These are phyloP conservation scores for Podargus strigoides DNA, from an alignment of 2,797 vertebrate genomes.

Conservation along the genomic window DNA sequence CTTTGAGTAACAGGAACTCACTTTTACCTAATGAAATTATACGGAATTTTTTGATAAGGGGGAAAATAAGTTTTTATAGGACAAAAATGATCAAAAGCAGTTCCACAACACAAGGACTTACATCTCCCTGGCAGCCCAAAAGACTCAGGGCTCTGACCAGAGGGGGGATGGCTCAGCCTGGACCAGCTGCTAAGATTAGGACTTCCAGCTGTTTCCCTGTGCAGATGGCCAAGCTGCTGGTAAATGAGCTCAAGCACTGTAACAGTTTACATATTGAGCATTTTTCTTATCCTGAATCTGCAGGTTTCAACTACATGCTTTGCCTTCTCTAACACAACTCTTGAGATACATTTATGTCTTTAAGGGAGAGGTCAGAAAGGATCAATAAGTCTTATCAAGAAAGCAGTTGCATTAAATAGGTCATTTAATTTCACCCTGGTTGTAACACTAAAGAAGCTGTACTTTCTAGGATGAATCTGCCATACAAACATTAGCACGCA, in stretches of 20 bases:
- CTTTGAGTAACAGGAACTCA: neutral
- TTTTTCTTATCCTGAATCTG: neutral
- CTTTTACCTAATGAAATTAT: neutral
- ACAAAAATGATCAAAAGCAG: neutral
- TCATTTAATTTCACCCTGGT: neutral
- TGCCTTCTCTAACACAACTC: neutral
- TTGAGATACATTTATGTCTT: neutral
- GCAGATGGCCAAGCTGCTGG: neutral
- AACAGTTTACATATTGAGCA: neutral
- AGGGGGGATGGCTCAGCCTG: neutral
- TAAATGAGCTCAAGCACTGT: neutral
- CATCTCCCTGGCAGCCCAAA: neutral
- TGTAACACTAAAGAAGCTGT: neutral
- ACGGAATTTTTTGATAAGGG: neutral
- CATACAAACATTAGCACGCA: neutral
- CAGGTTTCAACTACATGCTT: neutral
- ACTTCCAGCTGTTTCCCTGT: neutral
- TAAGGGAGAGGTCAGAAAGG: neutral
- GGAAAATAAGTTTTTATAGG: neutral
- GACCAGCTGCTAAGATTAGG: neutral
- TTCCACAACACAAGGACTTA: neutral
- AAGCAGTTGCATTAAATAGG: neutral
- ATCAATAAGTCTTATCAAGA: neutral
- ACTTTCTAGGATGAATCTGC: neutral
- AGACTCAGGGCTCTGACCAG: accelerated